These are phyloP conservation scores for Eremophila alpestris DNA, from an alignment of 2,797 vertebrate genomes.

Conservation along the genomic window DNA sequence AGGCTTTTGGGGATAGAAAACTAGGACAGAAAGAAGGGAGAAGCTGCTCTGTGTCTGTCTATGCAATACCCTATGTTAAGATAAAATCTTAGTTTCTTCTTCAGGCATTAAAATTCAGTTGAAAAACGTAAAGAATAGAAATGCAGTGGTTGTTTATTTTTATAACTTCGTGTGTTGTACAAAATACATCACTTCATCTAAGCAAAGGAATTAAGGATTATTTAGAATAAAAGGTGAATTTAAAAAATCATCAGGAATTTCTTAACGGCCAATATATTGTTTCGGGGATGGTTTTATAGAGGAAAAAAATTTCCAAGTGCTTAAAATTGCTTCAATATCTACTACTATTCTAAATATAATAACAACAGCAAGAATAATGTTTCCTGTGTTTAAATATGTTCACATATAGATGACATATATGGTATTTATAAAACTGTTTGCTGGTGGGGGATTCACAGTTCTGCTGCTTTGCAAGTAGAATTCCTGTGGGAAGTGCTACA, in stretches of 20 bases:
- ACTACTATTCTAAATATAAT: background rate
- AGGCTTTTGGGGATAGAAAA: background rate
- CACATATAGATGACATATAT: background rate
- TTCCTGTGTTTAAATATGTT: background rate
- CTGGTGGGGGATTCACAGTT: background rate
- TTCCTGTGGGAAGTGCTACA: background rate
- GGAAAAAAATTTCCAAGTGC: background rate
- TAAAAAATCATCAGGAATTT: background rate
- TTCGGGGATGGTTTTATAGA: background rate
- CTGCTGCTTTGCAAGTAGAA: background rate
- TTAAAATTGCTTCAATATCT: background rate
- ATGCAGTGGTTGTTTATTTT: background rate
- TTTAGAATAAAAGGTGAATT: background rate
- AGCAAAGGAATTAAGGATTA: background rate
- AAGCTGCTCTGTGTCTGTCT: background rate
- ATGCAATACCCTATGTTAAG: fast-evolving
- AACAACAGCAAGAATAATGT: background rate
- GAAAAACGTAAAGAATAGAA: background rate
- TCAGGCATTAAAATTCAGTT: background rate
- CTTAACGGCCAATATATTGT: background rate
- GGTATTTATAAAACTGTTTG: background rate
- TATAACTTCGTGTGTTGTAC: background rate
- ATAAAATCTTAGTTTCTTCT: background rate
- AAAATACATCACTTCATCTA: background rate
- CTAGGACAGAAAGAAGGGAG: background rate